Evolutionary conservation across 1,140 invertebrate genomes (phyloP), one percentile per base, ranked within the genome.

Genomic region (Philopotamus ludificatus): DNA sequence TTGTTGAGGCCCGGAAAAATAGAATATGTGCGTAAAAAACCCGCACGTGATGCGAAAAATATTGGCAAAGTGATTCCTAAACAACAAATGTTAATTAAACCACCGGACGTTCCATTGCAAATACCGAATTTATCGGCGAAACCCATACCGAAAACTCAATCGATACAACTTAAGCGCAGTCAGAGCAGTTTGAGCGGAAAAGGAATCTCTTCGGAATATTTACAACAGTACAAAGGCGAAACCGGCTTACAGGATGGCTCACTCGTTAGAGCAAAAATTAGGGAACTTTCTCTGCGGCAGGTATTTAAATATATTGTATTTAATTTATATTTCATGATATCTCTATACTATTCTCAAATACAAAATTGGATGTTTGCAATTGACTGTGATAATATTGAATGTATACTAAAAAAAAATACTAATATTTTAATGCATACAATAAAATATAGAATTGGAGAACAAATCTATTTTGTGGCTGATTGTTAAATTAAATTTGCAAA

Each of bases 251-350:
- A 66, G 45, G 62, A 70, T 22, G 68, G 65, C 18, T 70, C 68
- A 4, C 45, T 70, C 1, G 61, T 70, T 2, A 66, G 54, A 26
- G 68, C 68, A 3, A 70, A 70, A 47, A 70, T 70, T 28, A 64
- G 68, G 53, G 68, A 70, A 62, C 54, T 70, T 10, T 67, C 64
- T 57, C 50, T 70, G 20, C 53, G 65, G 65, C 68, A 70, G 68
- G 68, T 70, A 67, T 45, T 21, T 65, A 42, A 51, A 15, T 15
- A 41, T 50, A 23, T n/a, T n/a, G n/a, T n/a, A 8, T 44, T 47
- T 47, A 47, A 7, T 9, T 7, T 9, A 7, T 12, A 47, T 18
- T 10, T 47, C 16, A 47, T 18, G n/a, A n/a, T n/a, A n/a, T n/a
- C n/a, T n/a, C n/a, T n/a, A n/a, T n/a, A n/a, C n/a, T n/a, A n/a